Percentiles rank a stretch among this genome's conserved stretches.
These are phyloP conservation scores for Lates calcarifer DNA, from an alignment of 2,113 vertebrate species.

Conservation along the genomic window DNA sequence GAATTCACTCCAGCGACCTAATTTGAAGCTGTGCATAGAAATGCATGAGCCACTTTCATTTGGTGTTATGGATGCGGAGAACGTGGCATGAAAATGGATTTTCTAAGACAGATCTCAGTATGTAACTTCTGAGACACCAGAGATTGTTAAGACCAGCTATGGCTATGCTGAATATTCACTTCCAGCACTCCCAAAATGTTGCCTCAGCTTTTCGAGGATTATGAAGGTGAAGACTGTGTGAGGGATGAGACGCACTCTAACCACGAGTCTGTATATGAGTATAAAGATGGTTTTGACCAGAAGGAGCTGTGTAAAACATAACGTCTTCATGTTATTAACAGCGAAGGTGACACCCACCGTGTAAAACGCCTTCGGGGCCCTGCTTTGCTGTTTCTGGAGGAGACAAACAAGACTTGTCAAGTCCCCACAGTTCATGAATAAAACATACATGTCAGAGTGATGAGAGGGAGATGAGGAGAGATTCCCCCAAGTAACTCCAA, in stretches of 20 bases:
- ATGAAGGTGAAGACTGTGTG: conserved; percentile 81
- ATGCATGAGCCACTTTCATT: background rate
- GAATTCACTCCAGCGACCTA: background rate
- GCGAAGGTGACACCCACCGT: conserved; percentile 80
- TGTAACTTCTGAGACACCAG: conserved; percentile 12
- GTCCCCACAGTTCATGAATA: conserved; percentile 27
- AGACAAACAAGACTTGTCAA: conserved; percentile 44
- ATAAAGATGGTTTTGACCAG: background rate
- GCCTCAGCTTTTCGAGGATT: conserved; percentile 84
- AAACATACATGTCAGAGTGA: conserved; percentile 48
- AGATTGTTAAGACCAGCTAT: too few species aligned
- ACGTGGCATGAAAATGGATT: background rate
- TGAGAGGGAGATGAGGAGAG: background rate
- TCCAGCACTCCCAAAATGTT: conserved; percentile 81
- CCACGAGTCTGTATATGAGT: too few species aligned
- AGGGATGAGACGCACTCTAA: too few species aligned
- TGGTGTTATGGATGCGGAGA: background rate
- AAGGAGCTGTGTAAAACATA: background rate
- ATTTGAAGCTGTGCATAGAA: background rate
- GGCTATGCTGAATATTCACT: background rate
- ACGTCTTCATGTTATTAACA: background rate
- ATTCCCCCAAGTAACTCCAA: background rate
- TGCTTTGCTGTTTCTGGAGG: conserved; percentile 86
- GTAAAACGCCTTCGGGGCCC: conserved; percentile 87
- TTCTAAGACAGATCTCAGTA: background rate